A percentile compares a stretch with the other conserved stretches of the same genome.
These are phyloP conservation scores for Elephas maximus DNA, from an alignment of 2,113 vertebrate genomes.

Conservation along the genomic window DNA sequence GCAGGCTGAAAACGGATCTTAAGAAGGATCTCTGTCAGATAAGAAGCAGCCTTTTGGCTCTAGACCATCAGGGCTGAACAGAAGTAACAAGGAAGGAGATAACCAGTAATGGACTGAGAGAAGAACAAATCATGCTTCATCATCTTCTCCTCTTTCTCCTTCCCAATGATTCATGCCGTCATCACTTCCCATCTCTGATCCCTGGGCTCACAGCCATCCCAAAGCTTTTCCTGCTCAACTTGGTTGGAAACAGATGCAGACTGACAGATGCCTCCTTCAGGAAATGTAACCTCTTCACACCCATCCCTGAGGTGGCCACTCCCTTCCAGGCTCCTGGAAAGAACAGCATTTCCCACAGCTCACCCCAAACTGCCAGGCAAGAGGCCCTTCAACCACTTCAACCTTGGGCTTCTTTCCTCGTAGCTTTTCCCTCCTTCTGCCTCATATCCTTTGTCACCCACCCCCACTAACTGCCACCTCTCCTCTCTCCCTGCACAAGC, in stretches of 20 bases:
- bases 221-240: slow-evolving; percentile 55
- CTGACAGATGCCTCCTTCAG: slow-evolving; percentile 75
- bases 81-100: neutral
- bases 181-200: slow-evolving; percentile 60
- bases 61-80: neutral
- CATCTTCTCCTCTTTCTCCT: slow-evolving; percentile 2
- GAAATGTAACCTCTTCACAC: slow-evolving; percentile 34
- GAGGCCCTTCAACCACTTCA: neutral
- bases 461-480: rapidly evolving
- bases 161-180: slow-evolving; percentile 17
- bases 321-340: slow-evolving; percentile 35
- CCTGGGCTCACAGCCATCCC: slow-evolving; percentile 59
- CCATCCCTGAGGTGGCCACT: neutral
- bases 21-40: neutral
- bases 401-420: neutral
- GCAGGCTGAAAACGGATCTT: neutral
- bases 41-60: neutral
- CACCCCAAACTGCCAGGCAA: neutral
- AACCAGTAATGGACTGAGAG: neutral
- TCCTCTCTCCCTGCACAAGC: neutral
- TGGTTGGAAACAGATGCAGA: slow-evolving; percentile 62
- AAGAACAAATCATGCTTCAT: neutral
- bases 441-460: too few species aligned
- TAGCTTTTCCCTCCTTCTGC: neutral
- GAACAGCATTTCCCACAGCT: neutral